Evolutionary conservation across 2,888 invertebrate species (phyloP), one percentile per base, ranked within the genome.

Genomic region (Acrobasis suavella): DNA sequence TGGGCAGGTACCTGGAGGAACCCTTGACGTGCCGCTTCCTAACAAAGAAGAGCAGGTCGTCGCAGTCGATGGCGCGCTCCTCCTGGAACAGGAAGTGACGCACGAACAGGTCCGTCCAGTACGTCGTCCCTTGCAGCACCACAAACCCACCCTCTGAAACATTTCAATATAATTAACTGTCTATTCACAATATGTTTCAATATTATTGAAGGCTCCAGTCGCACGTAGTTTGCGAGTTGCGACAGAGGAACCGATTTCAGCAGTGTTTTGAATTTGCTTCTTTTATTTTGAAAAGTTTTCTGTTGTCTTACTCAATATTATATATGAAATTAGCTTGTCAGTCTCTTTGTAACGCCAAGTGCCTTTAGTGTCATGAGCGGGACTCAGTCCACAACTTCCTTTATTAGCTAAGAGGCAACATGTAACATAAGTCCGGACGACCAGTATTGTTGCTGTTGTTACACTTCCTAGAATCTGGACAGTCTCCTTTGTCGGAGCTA

Each of bases 11-110:
- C 73, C 97, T 93, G 62, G 97, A 96, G 62, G 97, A 96, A 49
- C 97, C 96, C 83, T 97, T 97, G 16, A 97, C 96, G 89, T 97
- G 97, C 73, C 97, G 96, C 85, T 97, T 97, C 66, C 98, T 93
- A n/a, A 99, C 98, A 87, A 98, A 98, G 91, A 99, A 99, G 69
- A 99, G 90, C 76, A 99, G 94, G 89, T 98, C 98, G 91, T 99
- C 98, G 74, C 97, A 96, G 87, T 98, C 97, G 75, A 97, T 97
- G 68, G 96, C 96, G 68, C 95, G 95, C 83, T 97, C 97, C 70
- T 96, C 95, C 93, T 97, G 97, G 83, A 98, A 98, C 61, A 98
- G 93, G 87, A 98, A 98, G 92, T 98, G 97, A 14, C 97, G 94
- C 70, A 98, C 97, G 89, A 98, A 98, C 72, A 98, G 93, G 87